Conservation (phyloP, 1,140 invertebrate genomes). For the Chrysomallon squamiferum region DNA sequence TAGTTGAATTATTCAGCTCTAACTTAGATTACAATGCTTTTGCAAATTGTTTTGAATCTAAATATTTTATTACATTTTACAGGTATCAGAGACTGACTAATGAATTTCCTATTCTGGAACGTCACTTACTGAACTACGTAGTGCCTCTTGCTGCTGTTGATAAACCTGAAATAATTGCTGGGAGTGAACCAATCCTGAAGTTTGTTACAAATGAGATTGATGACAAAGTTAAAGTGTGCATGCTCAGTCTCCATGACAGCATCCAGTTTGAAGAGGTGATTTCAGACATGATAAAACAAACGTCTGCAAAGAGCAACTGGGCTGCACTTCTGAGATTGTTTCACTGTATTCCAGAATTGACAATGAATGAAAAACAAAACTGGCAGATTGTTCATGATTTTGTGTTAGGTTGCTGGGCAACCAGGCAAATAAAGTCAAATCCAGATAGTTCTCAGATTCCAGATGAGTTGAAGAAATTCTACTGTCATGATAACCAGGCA, state of each 20-base stretch:
- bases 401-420: slow-evolving; percentile 39
- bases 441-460: not conserved
- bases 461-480: slow-evolving; percentile 29
- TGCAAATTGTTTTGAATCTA: no score
- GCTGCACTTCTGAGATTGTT: slow-evolving; percentile 38
- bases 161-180: slow-evolving; percentile 46
- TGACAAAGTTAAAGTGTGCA: slow-evolving; percentile 48
- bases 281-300: slow-evolving; percentile 37
- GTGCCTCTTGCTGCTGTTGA: slow-evolving; percentile 50
- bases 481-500: slow-evolving; percentile 32
- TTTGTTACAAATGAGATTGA: slow-evolving; percentile 52
- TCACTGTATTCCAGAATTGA: slow-evolving; percentile 41
- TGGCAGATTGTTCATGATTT: slow-evolving; percentile 49
- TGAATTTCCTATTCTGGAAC: slow-evolving; percentile 51
- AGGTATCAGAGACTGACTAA: slow-evolving; percentile 52
- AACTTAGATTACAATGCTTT: no score
- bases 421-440: not conserved
- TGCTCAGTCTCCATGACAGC: slow-evolving; percentile 50
- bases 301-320: slow-evolving; percentile 46
- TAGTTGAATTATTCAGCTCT: no score
- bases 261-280: slow-evolving; percentile 41
- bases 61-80: no score
- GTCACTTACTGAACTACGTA: slow-evolving; percentile 50
- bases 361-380: slow-evolving; percentile 27
- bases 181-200: slow-evolving; percentile 53